Evolutionary conservation across 2,113 vertebrate species (phyloP).

Genomic region (Serinus canaria): DNA sequence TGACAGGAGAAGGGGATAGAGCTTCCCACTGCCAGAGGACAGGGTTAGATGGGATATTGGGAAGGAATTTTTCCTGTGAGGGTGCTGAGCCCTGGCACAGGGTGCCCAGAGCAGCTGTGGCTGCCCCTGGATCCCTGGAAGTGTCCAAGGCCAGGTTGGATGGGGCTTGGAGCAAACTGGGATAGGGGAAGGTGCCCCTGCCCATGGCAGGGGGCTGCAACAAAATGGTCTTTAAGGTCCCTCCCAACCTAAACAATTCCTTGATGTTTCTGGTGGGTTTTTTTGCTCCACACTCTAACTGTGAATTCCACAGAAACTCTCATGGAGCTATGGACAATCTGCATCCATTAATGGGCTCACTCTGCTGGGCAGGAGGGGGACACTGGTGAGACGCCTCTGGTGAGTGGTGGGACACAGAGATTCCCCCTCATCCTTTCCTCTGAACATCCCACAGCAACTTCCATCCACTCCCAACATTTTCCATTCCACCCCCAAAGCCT

Average conservation of each 20-base stretch:
- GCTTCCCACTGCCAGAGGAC: neutral
- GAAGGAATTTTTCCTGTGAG: neutral
- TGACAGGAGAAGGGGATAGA: neutral
- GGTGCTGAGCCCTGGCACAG: accelerated
- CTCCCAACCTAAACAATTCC: neutral
- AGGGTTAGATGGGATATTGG: neutral
- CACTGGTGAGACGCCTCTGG: neutral
- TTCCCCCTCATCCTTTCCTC: neutral
- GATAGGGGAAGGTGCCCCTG: accelerated
- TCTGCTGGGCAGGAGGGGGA: neutral
- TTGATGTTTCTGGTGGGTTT: neutral
- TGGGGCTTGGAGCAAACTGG: accelerated
- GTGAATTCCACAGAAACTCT: neutral
- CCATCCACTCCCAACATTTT: neutral
- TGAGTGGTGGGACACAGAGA: neutral
- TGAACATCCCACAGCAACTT: neutral
- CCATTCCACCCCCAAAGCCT: neutral
- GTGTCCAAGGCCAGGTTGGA: neutral
- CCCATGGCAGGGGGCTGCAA: neutral
- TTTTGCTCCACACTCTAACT: neutral
- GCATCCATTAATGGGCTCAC: accelerated
- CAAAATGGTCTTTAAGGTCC: neutral
- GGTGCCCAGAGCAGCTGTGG: neutral
- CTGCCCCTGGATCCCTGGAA: neutral
- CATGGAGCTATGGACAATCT: neutral